Base-by-base conservation (phyloP, 2,113 vertebrate genomes). In the Crotalus horridus region DNA sequence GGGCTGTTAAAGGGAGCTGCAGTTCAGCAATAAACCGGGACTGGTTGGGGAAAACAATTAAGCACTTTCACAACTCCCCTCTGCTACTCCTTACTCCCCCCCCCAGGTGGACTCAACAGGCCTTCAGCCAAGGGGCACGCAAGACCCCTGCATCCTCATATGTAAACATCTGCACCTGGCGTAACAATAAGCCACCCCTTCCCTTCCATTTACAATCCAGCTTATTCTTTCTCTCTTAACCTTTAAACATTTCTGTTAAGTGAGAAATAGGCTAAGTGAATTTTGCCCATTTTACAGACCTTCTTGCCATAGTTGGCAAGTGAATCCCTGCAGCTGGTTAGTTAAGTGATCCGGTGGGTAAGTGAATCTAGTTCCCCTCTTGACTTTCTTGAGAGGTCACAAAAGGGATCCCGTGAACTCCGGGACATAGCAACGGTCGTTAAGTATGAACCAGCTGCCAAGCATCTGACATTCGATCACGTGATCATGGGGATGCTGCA, bases 371-470 rank as follows among this genome's bases (percentile, higher is more conserved):
- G 64, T 13, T 69, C 11, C 61, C 61, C 61, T 1, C 5, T 1
- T 12, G 26, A n/a, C 4, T n/a, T 69, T n/a, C 12, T 29, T 2
- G 26, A n/a, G 4, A n/a, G 10, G 64, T 69, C 12, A 5, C 64
- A 69, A 33, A n/a, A 69, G 29, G 4, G 29, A 69, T n/a, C 4
- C 0, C 4, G 0, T n/a, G 4, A 48, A 64, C 29, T 1, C 29
- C 11, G 3, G 29, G 29, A n/a, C 29, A 15, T 0, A 15, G 29
- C 11, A 3, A 13, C 61, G 10, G 3, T 15, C 29, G 2, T 9
- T 33, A n/a, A 69, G 15, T n/a, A n/a, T 1, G 29, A 69, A 15
- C 10, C 11, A 4, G 61, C 61, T 64, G 26, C 26, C 61, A n/a
- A 64, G 12, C 64, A 15, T 6, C 29, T n/a, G 64, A n/a, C 33